Evolutionary conservation across 2,888 invertebrate genomes (phyloP), one percentile per base, ranked within the genome.

Genomic region (Temnothorax unifasciatus): DNA sequence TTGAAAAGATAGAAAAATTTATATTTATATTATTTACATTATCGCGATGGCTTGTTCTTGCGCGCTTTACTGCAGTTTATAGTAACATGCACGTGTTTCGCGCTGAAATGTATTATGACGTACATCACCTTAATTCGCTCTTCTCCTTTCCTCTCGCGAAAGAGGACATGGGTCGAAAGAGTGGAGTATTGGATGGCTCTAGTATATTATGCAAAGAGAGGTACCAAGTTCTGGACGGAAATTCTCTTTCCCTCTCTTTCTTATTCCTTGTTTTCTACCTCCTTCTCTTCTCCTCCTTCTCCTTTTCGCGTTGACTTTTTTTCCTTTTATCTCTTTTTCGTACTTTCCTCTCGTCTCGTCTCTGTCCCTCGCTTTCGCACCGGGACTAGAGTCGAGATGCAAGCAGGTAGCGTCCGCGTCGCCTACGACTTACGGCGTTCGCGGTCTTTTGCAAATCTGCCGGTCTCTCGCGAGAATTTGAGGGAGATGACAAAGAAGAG

Each of bases 161-260:
- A 44, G 21, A 21, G 21, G 59, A 44, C 15, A 21, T 54, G 82
- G 52, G 21, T 38, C 29, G 47, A 73, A 54, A 66, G 64, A 59
- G 57, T 68, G 61, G 21, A 1, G 57, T 44, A 71, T 71, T 25
- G 29, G 81, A 54, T 74, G 41, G 41, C 52, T 54, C 54, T 82
- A 44, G 81, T 74, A 76, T 76, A 83, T 82, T 85, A 85, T 85
- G 85, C 82, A 82, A 85, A 82, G 75, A 82, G 75, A 68, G 54
- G 44, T 47, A 69, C 69, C 25, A 82, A 85, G 83, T 87, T 84
- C 71, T 76, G 76, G 82, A 71, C 83, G 82, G 84, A 82, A 79
- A 52, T 54, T 81, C 61, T 66, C 54, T 34, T 50, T 64, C 50
- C 47, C n/a, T 29, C 18, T 69, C n/a, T 13, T 3, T 11, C 50